phyloP scores from a whole-genome alignment of 1,140 invertebrate genomes.

The Zaprionus lachaisei region DNA sequence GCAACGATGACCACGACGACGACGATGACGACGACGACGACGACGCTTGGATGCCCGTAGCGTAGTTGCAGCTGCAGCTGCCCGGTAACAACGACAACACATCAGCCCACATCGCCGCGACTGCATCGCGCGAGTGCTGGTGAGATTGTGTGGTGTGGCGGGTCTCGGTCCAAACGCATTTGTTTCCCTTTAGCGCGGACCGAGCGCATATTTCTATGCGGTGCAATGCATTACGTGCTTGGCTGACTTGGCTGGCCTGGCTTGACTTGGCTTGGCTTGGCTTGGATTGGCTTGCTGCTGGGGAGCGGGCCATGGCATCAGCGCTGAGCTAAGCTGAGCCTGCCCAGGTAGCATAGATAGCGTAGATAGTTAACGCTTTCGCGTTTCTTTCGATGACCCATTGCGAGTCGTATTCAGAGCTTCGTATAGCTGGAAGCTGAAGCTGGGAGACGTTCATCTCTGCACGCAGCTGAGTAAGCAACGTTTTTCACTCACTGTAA shows the following conservation, averaged over 20 bases:
- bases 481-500: conserved; percentile 56
- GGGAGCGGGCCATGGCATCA: background rate
- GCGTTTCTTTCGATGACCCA: background rate
- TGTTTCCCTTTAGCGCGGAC: conserved; percentile 81
- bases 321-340: conserved; percentile 5
- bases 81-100: conserved; percentile 80
- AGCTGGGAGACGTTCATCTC: background rate
- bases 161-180: conserved; percentile 80
- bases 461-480: background rate
- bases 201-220: conserved; percentile 81
- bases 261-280: conserved; percentile 16
- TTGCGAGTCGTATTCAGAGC: background rate
- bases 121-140: conserved; percentile 65
- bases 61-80: conserved; percentile 75
- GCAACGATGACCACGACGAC: conserved; percentile 38
- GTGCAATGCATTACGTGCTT: conserved; percentile 75
- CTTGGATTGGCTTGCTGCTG: background rate
- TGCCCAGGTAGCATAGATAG: background rate
- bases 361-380: background rate
- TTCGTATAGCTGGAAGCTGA: background rate
- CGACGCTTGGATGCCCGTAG: conserved; percentile 59
- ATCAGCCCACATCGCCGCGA: conserved; percentile 64
- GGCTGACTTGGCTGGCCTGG: conserved; percentile 17
- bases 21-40: conserved; percentile 36
- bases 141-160: conserved; percentile 77